phyloP scores from a whole-genome alignment of 2,888 invertebrate genomes.

The Bombylius major region DNA sequence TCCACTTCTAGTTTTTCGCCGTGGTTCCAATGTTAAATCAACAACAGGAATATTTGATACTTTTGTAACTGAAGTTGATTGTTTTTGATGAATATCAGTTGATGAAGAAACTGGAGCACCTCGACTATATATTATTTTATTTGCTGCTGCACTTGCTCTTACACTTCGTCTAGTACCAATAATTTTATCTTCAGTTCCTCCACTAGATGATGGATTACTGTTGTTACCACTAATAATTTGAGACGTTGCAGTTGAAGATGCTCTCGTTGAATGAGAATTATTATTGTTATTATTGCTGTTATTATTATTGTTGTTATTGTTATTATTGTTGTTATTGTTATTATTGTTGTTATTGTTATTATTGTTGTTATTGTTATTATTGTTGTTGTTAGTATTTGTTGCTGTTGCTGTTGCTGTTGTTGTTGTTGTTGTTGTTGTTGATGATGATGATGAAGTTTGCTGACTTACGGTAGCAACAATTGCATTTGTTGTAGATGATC shows the following conservation, averaged over 20 bases:
- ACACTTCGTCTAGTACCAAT: slow-evolving; percentile 46
- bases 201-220: slow-evolving; percentile 7
- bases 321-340: slow-evolving; percentile 11
- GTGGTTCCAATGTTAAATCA: slow-evolving; percentile 22
- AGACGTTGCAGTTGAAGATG: slow-evolving; percentile 17
- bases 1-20: slow-evolving; percentile 53
- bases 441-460: slow-evolving; percentile 17
- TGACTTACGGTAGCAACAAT: slow-evolving; percentile 7
- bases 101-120: slow-evolving; percentile 17
- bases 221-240: slow-evolving; percentile 6
- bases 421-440: slow-evolving; percentile 6
- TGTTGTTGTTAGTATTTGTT: slow-evolving; percentile 10
- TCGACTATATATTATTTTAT: slow-evolving; percentile 35
- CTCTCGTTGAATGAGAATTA: slow-evolving; percentile 1
- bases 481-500: no score
- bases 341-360: slow-evolving; percentile 10
- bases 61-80: slow-evolving; percentile 15
- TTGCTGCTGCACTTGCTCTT: slow-evolving; percentile 33
- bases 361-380: slow-evolving; percentile 7
- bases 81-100: slow-evolving; percentile 24
- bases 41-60: background rate
- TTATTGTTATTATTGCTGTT: slow-evolving; percentile 9
- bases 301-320: slow-evolving; percentile 5
- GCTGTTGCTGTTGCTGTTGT: slow-evolving; percentile 13
- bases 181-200: slow-evolving; percentile 31